Evolutionary conservation across 1,140 invertebrate species (phyloP).

Genomic region (Drosophila sucinea): DNA sequence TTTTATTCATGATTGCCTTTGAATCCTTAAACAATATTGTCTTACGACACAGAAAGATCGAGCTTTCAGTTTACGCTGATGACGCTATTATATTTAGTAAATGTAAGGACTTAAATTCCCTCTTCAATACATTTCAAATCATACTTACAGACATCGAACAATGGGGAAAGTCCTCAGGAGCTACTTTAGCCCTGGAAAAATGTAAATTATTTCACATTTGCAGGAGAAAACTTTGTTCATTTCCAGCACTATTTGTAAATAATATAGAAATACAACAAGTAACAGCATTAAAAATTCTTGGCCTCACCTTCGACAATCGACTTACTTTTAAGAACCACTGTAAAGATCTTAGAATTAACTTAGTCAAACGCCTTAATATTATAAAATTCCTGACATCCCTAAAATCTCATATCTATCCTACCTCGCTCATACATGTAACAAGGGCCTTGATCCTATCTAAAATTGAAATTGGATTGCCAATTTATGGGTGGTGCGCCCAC

Average conservation of each 20-base stretch:
- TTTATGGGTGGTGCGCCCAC: slow-evolving; percentile 25
- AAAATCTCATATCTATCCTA: not conserved
- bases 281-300: slow-evolving; percentile 11
- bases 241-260: slow-evolving; percentile 2
- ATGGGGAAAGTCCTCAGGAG: no score
- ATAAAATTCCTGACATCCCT: slow-evolving; percentile 29
- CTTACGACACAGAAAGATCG: slow-evolving; percentile 2
- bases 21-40: slow-evolving; percentile 30
- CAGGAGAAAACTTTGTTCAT: not conserved
- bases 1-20: slow-evolving; percentile 36
- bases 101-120: slow-evolving; percentile 21
- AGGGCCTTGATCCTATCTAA: slow-evolving; percentile 23
- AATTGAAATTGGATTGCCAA: slow-evolving; percentile 16
- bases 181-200: slow-evolving; percentile 10
- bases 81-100: slow-evolving; percentile 31
- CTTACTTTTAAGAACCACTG: slow-evolving; percentile 32
- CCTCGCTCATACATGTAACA: slow-evolving; percentile 14
- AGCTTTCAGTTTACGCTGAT: slow-evolving; percentile 24
- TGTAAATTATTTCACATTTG: not conserved
- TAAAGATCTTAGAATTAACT: slow-evolving; percentile 11
- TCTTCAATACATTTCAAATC: slow-evolving; percentile 4
- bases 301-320: slow-evolving; percentile 17
- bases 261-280: slow-evolving; percentile 13
- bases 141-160: slow-evolving; percentile 13
- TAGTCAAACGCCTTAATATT: slow-evolving; percentile 24